phyloP scores from a whole-genome alignment of 1,140 invertebrate genomes.

The Eurosta solidaginis region DNA sequence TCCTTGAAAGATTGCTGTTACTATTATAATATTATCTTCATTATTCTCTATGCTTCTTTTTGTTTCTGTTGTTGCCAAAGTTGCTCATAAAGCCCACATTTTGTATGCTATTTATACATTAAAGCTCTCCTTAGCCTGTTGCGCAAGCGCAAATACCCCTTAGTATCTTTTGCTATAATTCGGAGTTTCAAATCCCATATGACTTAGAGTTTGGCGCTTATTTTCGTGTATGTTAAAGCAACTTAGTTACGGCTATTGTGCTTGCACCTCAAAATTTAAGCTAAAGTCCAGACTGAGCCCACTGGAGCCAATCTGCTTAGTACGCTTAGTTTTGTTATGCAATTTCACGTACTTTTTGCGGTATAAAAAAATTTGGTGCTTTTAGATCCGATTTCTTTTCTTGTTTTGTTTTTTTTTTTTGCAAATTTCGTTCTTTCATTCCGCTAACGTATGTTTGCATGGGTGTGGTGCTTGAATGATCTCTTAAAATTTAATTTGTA shows the following conservation, averaged over 20 bases:
- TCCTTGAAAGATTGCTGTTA: no score
- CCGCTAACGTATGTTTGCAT: no score
- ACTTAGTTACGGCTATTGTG: constrained; percentile 5
- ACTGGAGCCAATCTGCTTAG: no score
- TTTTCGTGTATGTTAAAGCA: neutral
- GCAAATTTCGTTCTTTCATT: neutral
- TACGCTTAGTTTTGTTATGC: neutral
- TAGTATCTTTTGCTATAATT: neutral
- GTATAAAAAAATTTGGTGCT: neutral
- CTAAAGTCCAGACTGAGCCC: neutral
- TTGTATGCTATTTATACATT: neutral
- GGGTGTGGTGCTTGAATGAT: neutral
- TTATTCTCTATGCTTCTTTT: no score
- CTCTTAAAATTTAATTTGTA: constrained; percentile 19
- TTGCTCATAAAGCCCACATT: neutral
- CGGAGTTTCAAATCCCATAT: neutral
- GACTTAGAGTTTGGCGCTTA: no score
- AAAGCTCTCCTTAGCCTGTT: neutral
- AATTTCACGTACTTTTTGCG: neutral
- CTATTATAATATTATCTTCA: neutral
- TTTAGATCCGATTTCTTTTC: neutral
- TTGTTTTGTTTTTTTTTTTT: neutral
- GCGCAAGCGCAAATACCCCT: no score
- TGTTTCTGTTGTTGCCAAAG: neutral
- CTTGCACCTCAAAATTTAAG: constrained; percentile 8